These are phyloP conservation scores for Caenorhabditis remanei DNA, from an alignment of 1,140 invertebrate species.

Conservation along the genomic window DNA sequence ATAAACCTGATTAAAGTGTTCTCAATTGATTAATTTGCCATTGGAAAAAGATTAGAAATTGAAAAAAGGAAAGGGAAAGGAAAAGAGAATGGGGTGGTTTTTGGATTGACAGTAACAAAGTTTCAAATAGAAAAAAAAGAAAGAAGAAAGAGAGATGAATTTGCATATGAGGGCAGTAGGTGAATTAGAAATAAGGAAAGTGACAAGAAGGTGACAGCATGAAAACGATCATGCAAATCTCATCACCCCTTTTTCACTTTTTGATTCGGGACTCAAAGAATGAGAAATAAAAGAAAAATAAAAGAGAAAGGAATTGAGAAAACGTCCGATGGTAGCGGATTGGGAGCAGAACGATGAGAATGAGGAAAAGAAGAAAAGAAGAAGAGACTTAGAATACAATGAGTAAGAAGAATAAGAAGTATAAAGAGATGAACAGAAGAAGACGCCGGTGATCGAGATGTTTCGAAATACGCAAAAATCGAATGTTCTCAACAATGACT, in stretches of 20 bases:
- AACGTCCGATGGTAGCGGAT: neutral
- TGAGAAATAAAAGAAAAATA: neutral
- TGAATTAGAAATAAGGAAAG: neutral
- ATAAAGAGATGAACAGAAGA: neutral
- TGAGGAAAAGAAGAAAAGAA: no score
- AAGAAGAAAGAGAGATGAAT: neutral
- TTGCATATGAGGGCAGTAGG: slow-evolving; percentile 51
- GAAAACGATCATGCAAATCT: slow-evolving; percentile 30
- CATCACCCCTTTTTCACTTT: neutral
- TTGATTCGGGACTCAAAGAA: neutral
- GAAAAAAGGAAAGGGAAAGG: neutral
- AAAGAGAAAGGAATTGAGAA: slow-evolving; percentile 9
- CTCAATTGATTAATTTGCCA: neutral
- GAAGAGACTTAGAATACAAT: neutral
- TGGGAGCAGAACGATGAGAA: slow-evolving; percentile 6
- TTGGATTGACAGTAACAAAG: neutral
- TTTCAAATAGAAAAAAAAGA: slow-evolving; percentile 8
- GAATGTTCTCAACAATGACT: no score
- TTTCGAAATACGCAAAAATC: no score
- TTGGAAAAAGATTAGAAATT: neutral
- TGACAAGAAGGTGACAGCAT: neutral
- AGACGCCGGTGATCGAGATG: neutral
- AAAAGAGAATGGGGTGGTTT: neutral
- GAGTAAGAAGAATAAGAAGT: neutral
- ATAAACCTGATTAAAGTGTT: slow-evolving; percentile 16